Base-by-base conservation (phyloP, 2,888 invertebrate genomes). In the Cryptophagus acutangulus region DNA sequence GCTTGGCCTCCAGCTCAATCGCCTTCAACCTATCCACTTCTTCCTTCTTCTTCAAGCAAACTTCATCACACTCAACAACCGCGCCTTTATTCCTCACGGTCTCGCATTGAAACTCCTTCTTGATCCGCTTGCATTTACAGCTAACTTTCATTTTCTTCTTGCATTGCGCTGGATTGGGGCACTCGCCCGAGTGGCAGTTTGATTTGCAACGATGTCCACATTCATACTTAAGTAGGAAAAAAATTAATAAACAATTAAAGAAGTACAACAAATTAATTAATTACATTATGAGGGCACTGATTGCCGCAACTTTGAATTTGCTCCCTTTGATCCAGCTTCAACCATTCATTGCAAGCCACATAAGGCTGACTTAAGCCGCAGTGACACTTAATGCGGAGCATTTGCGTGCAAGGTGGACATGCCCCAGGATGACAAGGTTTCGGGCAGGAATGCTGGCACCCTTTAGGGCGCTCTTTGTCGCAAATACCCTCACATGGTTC, bases 201-300 rank as follows among this genome's bases (percentile, higher is more conserved):
- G 78, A 71, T 20, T 75, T 71, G 62, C 90, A 91, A 4, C 87
- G 81, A 69, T 95, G 94, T 0, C 89, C 87, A 69, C 94, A 95
- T 4, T 78, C 66, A 62, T 87, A 79, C 82, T 90, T 62, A 29
- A 70, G 47, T 31, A 24, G 36, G 40, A 30, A 25, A 39, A 24
- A 31, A 29, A 26, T 26, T 20, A 20, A 9, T 9, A 20, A 6
- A 9, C 5, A 20, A 20, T 20, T 9, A 20, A 6, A 5, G 9
- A 20, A 20, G 9, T 20, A 20, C 9, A 20, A 29, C 8, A 29
- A 8, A 8, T 6, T 29, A 29, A 12, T 33, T 35, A 66, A 74
- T 70, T 66, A 86, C 86, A 69, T 77, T 82, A 71, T 84, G 87
- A 0, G 90, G 84, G 61, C 94, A 95, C 48, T 86, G 87, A 63